Percentiles rank a stretch among this genome's conserved stretches.
Conservation (phyloP, 2,113 vertebrate species). For the Sporophila hypoxantha region DNA sequence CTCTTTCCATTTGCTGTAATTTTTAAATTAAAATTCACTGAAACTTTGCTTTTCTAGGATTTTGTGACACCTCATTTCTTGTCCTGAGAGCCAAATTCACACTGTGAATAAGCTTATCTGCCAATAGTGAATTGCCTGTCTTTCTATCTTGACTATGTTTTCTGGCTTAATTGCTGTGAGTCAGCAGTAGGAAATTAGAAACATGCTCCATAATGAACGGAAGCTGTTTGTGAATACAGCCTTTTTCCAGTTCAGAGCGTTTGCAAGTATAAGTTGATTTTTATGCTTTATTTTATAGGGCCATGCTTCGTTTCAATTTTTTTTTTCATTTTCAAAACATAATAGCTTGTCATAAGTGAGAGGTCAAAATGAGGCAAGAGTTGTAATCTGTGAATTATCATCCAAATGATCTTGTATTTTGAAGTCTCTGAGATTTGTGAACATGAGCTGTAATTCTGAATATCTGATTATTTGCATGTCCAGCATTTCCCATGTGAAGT, state of each 20-base stretch:
- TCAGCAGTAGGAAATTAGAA: constrained; percentile 36
- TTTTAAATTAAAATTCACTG: background rate
- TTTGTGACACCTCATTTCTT: constrained; percentile 3
- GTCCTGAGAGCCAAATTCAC: background rate
- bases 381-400: constrained; percentile 13
- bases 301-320: background rate
- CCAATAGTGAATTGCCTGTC: background rate
- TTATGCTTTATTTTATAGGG: constrained; percentile 6
- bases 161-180: constrained; percentile 24
- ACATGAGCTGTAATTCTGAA: background rate
- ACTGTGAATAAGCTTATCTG: background rate
- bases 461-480: background rate
- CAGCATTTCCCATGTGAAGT: background rate
- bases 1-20: background rate
- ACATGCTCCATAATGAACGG: background rate
- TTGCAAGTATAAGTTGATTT: constrained; percentile 5
- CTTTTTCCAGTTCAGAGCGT: background rate
- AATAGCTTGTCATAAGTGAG: background rate
- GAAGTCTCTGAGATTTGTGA: background rate
- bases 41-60: background rate
- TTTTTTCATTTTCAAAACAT: constrained; percentile 2
- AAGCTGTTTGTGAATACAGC: background rate
- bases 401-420: background rate
- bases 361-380: background rate
- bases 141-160: background rate